A percentile compares a stretch with the other conserved stretches of the same genome.
Evolutionary conservation across 2,797 vertebrate genomes (phyloP).

Genomic region (Crocodylus rhombifer): DNA sequence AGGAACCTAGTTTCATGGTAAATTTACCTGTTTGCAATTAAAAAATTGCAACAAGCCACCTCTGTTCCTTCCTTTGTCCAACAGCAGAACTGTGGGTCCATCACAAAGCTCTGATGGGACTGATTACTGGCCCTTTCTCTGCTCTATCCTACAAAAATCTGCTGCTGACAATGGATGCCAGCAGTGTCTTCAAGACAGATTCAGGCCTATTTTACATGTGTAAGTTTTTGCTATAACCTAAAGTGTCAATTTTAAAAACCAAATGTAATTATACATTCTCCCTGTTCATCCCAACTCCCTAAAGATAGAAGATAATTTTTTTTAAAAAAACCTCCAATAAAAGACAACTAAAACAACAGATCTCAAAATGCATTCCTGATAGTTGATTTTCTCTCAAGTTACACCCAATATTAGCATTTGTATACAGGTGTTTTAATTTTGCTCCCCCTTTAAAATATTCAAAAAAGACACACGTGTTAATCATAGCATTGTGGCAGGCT

Average conservation of each 20-base stretch:
- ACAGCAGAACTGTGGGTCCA: conserved; percentile 51
- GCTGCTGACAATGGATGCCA: conserved; percentile 58
- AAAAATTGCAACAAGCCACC: background rate
- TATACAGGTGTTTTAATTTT: conserved; percentile 16
- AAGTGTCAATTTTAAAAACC: conserved; percentile 43
- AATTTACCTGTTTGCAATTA: background rate
- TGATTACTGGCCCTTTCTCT: conserved; percentile 32
- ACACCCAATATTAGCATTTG: conserved; percentile 48
- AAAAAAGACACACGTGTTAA: no score
- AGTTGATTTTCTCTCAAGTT: conserved; percentile 15
- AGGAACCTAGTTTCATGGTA: background rate
- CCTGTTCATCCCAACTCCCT: conserved; percentile 55
- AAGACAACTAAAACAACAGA: conserved; percentile 51
- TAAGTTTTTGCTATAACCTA: conserved; percentile 51
- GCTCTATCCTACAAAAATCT: conserved; percentile 55
- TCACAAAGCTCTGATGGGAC: conserved; percentile 20
- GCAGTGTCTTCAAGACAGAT: conserved; percentile 46
- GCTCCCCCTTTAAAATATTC: conserved; percentile 13
- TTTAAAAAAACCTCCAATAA: conserved; percentile 24
- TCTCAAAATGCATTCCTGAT: background rate
- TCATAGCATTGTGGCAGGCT: no score
- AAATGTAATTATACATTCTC: conserved; percentile 33
- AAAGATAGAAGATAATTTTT: conserved; percentile 54
- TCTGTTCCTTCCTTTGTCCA: conserved; percentile 32
- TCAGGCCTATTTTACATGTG: conserved; percentile 53